These are phyloP conservation scores for Upupa epops DNA, from an alignment of 2,113 vertebrate species.

Conservation along the genomic window DNA sequence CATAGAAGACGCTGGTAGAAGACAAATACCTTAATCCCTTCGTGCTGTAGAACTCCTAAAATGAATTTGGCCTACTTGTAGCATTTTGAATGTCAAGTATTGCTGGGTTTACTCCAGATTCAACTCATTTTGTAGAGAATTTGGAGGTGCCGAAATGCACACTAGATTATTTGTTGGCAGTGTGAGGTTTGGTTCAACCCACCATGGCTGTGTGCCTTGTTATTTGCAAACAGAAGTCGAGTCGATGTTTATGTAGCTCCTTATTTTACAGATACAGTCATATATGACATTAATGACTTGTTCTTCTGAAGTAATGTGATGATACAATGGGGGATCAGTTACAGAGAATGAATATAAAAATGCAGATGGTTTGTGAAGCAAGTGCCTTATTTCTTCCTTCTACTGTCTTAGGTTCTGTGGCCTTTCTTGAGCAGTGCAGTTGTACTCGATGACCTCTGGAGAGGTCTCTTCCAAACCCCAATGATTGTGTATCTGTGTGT, in stretches of 20 bases:
- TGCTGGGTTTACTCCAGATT: background rate
- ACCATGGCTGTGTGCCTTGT: background rate
- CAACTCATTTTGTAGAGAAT: background rate
- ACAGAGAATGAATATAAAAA: background rate
- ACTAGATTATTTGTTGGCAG: background rate
- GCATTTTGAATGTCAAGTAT: background rate
- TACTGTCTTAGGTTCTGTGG: background rate
- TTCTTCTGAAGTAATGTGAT: background rate
- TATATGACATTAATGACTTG: background rate
- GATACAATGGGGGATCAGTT: background rate
- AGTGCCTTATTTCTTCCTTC: background rate
- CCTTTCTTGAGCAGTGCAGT: too few species aligned
- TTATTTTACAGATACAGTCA: background rate
- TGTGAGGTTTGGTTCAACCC: background rate
- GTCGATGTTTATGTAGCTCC: background rate
- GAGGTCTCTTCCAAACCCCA: too few species aligned
- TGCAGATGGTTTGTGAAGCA: background rate
- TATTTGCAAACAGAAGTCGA: background rate
- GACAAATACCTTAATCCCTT: background rate
- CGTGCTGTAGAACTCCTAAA: background rate
- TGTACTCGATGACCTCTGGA: too few species aligned
- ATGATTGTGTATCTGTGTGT: too few species aligned
- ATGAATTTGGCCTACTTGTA: background rate
- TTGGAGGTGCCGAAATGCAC: background rate
- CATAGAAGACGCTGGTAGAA: background rate